phyloP scores from a whole-genome alignment of 1,140 invertebrate genomes.

The Littorina saxatilis region DNA sequence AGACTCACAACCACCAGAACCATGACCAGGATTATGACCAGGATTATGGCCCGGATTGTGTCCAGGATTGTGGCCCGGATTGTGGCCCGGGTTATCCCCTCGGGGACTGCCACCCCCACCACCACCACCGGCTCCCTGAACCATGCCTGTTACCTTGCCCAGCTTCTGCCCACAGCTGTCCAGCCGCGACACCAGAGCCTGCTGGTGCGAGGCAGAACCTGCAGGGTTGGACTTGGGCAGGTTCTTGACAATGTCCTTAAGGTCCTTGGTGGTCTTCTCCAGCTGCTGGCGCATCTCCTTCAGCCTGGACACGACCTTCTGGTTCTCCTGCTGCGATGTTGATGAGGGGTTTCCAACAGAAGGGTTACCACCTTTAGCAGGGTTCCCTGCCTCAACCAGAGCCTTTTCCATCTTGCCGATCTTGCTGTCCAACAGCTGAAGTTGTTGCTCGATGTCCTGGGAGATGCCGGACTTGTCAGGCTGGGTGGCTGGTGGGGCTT shows the following conservation, averaged over 20 bases:
- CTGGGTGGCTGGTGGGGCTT: not conserved
- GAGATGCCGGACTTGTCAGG: constrained; percentile 30
- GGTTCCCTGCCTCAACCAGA: constrained; percentile 32
- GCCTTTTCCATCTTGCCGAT: constrained; percentile 59
- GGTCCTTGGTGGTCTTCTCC: constrained; percentile 53
- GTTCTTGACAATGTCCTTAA: constrained; percentile 58
- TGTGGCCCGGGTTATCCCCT: not conserved
- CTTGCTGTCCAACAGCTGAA: constrained; percentile 59
- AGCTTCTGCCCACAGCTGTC: constrained; percentile 40
- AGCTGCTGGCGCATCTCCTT: constrained; percentile 64
- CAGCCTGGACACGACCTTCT: constrained; percentile 49
- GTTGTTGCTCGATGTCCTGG: constrained; percentile 58
- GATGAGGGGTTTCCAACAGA: constrained; percentile 17
- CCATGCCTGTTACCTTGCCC: constrained; percentile 49
- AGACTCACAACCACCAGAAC: not conserved
- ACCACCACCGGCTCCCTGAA: constrained; percentile 28
- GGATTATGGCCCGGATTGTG: too few species aligned
- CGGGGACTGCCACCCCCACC: not conserved
- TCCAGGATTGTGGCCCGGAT: too few species aligned
- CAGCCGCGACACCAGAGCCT: constrained; percentile 30
- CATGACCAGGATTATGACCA: not conserved
- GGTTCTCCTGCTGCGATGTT: constrained; percentile 41
- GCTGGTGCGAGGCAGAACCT: not conserved
- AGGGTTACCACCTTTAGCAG: too few species aligned
- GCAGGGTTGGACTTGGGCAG: constrained; percentile 31